Evolutionary conservation across 2,888 invertebrate genomes (phyloP), one percentile per base, ranked within the genome.

Genomic region (Azorinus chamasolen): DNA sequence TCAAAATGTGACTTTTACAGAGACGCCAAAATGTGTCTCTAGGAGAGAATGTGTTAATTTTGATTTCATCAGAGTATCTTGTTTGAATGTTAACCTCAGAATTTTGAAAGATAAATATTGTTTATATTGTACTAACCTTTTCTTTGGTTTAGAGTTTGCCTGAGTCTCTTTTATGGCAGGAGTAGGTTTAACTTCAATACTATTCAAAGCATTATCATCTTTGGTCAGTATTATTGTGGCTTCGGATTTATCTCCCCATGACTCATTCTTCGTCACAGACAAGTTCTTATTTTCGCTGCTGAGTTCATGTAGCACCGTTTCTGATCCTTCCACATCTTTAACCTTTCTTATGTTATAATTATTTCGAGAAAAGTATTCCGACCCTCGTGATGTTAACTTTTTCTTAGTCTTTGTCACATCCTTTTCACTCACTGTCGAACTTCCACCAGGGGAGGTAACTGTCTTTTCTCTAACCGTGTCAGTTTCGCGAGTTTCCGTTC

Each of bases 371-470:
- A 84, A 88, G 69, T 90, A 90, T 54, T 88, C 84, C 1, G 89
- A 89, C 6, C 90, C 90, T 27, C 88, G 74, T 10, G 87, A 83
- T 14, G 89, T 90, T 32, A 89, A 53, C 71, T 86, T 88, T 43
- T 83, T 81, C 25, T 84, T 83, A 6, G 88, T 87, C 51, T 86
- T 85, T 22, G 87, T 83, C 24, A 87, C 85, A 64, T 89, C 89
- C 65, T 84, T 84, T 55, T 88, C 87, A 54, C 86, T 80, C 20
- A 83, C 72, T 27, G 82, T 64, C 37, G 85, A 75, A 10, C 77
- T 81, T 1, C 89, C 88, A 43, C 83, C 81, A 41, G 88, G 88
- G 16, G 89, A 85, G 20, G 79, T 79, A 39, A 84, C 64, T 57
- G 75, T 86, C 39, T 83, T 84, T 69, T 88, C 87, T 27, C 88